phyloP scores from a whole-genome alignment of 1,140 invertebrate species.

The Eriocheir sinensis region DNA sequence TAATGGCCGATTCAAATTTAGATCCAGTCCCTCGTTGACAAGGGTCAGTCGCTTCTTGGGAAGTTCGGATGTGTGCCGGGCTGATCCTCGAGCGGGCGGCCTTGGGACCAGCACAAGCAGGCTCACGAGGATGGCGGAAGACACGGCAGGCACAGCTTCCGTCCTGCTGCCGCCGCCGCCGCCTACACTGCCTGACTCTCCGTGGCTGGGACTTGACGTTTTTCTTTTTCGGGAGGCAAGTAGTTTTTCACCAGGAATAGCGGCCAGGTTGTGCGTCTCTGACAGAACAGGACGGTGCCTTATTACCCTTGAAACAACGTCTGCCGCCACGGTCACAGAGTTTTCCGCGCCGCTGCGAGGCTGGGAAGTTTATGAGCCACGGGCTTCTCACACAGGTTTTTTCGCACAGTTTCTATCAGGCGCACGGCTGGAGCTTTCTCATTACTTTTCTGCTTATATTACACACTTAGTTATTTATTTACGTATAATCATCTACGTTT shows the following conservation, averaged over 20 bases:
- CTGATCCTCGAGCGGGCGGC: background rate
- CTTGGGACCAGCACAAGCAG: too few relatives aligned
- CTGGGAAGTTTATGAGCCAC: background rate
- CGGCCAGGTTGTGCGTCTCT: background rate
- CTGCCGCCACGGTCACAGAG: background rate
- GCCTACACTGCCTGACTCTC: background rate
- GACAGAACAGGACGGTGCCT: background rate
- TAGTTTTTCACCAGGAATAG: background rate
- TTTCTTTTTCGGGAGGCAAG: background rate
- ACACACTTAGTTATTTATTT: constrained; percentile 26
- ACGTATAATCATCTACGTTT: constrained; percentile 1
- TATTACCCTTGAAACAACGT: background rate
- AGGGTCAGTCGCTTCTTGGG: background rate
- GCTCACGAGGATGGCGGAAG: background rate
- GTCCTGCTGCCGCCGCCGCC: too few relatives aligned
- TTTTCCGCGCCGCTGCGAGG: background rate
- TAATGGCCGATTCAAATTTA: constrained; percentile 8
- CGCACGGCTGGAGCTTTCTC: too few relatives aligned
- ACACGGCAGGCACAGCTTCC: background rate
- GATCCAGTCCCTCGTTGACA: background rate
- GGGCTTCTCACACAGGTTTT: background rate
- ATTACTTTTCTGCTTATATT: too few relatives aligned
- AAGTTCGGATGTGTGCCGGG: background rate
- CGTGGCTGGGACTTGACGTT: background rate
- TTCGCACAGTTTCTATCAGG: background rate